A percentile compares a stretch with the other conserved stretches of the same genome.
These are phyloP conservation scores for Zosterops japonicus DNA, from an alignment of 2,113 vertebrate genomes.

Conservation along the genomic window DNA sequence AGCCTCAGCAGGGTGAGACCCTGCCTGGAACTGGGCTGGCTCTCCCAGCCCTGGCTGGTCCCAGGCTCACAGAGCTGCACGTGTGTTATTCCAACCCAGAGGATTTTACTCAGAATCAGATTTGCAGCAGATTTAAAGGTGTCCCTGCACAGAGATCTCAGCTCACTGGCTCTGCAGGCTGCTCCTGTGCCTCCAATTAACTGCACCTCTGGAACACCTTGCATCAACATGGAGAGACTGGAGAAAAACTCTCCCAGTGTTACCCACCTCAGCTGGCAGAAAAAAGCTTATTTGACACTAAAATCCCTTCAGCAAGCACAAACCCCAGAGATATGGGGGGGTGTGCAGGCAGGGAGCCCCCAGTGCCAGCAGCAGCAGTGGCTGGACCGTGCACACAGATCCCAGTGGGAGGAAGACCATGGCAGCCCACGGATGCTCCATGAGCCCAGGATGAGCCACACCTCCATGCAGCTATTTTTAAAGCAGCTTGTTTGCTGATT, in stretches of 20 bases:
- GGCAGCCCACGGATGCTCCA: background rate
- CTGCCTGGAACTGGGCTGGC: background rate
- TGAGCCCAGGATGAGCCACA: background rate
- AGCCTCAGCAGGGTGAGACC: background rate
- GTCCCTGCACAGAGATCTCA: background rate
- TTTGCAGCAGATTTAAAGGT: background rate
- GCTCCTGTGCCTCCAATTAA: background rate
- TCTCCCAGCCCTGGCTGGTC: accelerated
- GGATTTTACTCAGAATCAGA: background rate
- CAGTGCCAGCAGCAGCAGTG: accelerated
- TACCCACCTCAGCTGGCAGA: background rate
- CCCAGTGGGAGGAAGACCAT: background rate
- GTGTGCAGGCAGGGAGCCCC: background rate
- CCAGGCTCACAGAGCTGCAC: background rate
- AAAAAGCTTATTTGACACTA: background rate
- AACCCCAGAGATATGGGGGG: accelerated
- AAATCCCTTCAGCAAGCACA: background rate
- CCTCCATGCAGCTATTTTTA: background rate
- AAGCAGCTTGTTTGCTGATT: background rate
- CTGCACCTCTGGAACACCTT: background rate
- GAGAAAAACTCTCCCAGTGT: background rate
- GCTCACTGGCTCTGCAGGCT: accelerated
- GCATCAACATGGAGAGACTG: background rate
- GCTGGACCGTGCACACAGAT: accelerated
- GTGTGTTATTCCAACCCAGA: background rate